A percentile compares a stretch with the other conserved stretches of the same genome.
Evolutionary conservation across 1,140 invertebrate genomes (phyloP).

Genomic region (Papilio glaucus): DNA sequence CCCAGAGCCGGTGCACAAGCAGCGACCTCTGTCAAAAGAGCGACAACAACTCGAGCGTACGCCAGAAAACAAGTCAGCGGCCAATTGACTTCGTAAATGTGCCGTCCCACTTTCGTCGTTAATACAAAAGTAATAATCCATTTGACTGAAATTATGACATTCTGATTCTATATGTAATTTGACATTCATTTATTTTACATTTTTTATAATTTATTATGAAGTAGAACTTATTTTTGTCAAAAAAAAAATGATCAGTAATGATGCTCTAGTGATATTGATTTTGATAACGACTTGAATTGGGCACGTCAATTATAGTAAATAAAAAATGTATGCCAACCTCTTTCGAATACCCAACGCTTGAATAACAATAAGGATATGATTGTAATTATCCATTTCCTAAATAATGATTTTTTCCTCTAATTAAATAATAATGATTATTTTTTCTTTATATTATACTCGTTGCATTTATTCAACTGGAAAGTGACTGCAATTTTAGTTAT

Average conservation of each 20-base stretch:
- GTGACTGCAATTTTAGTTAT: slow-evolving; percentile 48
- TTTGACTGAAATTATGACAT: slow-evolving; percentile 30
- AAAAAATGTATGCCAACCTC: neutral
- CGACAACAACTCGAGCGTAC: slow-evolving; percentile 54
- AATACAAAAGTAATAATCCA: neutral
- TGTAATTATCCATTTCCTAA: neutral
- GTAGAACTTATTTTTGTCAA: neutral
- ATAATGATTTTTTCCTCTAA: slow-evolving; percentile 24
- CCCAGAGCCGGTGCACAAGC: slow-evolving; percentile 34
- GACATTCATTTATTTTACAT: slow-evolving; percentile 8
- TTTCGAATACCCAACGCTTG: neutral
- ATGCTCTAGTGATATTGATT: neutral
- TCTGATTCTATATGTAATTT: neutral
- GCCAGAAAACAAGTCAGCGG: slow-evolving; percentile 60
- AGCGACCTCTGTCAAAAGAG: slow-evolving; percentile 51
- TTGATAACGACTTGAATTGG: slow-evolving; percentile 5
- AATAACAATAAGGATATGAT: neutral
- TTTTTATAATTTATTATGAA: neutral
- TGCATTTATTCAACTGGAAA: slow-evolving; percentile 70
- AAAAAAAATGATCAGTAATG: neutral
- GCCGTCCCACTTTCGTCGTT: slow-evolving; percentile 1
- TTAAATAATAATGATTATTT: slow-evolving; percentile 37
- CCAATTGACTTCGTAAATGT: slow-evolving; percentile 54
- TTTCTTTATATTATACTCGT: slow-evolving; percentile 61
- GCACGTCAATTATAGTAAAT: slow-evolving; percentile 28